Evolutionary conservation across 2,113 vertebrate genomes (phyloP), one percentile per base, ranked within the genome.

Genomic region (Tyrannus savana): DNA sequence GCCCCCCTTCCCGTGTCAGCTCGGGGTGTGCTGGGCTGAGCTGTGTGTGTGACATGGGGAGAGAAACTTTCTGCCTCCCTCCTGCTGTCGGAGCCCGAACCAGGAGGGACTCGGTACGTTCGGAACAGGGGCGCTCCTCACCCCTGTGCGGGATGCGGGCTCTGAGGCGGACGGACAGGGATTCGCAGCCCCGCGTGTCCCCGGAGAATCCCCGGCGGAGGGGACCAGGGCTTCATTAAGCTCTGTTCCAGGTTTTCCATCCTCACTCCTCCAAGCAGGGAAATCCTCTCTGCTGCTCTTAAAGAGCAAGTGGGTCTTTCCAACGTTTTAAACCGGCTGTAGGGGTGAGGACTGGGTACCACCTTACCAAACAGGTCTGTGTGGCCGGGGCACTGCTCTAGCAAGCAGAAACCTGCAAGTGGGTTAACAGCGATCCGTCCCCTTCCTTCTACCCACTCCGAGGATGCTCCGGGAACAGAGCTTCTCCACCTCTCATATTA

Each of bases 41-140:
- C 82, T 25, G 14, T 25, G 28, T 1, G 9, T 59, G 16, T 47
- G 84, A 23, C 58, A 56, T 0, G 62, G 37, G 33, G 30, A 89
- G 16, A 78, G 41, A 93, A 96, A 97, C 90, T 96, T 97, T 92
- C 25, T 58, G 63, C 28, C 59, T 84, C 22, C 59, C n/a, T 58
- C 1, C 30, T 31, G 2, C 66, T 49, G 11, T 41, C 18, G 28
- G 72, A 78, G 9, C 19, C 35, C 16, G 11, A 52, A 22, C 1
- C 21, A 2, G 60, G 47, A 27, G 66, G 25, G 23, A 12, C 4
- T 12, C 5, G 41, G 44, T 37, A 84, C 11, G 72, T 4, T 15
- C 5, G 42, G 77, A 56, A 55, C 73, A 6, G 77, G 63, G 78
- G 41, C 11, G 17, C 56, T n/a, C 42, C 10, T 35, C 31, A 0